A percentile compares a stretch with the other conserved stretches of the same genome.
phyloP scores from a whole-genome alignment of 2,888 invertebrate species.

The Urechis unicinctus region DNA sequence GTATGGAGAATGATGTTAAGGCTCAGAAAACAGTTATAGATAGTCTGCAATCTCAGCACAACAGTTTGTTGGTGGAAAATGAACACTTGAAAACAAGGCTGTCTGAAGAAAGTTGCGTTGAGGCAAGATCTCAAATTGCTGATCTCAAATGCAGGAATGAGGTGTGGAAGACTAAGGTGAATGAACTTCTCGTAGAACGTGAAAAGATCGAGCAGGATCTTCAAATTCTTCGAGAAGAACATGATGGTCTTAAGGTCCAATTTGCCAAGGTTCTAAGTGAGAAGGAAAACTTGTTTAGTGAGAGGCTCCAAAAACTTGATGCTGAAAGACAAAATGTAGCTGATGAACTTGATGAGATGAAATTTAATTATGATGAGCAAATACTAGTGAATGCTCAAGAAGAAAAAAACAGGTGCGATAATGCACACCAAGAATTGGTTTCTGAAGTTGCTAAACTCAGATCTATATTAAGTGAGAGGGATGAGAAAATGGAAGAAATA shows the following conservation, averaged over 20 bases:
- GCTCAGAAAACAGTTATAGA: neutral
- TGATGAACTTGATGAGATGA: neutral
- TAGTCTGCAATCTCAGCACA: neutral
- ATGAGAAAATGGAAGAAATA: conserved; percentile 1
- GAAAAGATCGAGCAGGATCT: conserved; percentile 5
- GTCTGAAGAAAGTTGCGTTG: no score
- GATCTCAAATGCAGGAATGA: no score
- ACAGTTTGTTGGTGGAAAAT: neutral
- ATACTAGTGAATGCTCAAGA: neutral
- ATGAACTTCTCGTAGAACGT: neutral
- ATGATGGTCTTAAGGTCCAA: no score
- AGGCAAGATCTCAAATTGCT: no score
- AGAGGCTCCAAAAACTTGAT: neutral
- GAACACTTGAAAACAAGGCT: neutral
- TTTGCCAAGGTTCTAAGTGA: neutral
- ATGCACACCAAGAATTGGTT: neutral
- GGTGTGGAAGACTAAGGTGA: neutral
- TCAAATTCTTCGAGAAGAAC: neutral
- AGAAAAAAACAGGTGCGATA: neutral
- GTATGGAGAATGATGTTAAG: no score
- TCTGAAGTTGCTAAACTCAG: no score
- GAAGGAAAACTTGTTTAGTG: neutral
- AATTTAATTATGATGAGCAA: neutral
- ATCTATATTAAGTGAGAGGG: neutral
- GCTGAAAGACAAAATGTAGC: neutral